Evolutionary conservation across 2,888 invertebrate species (phyloP), one percentile per base, ranked within the genome.

Genomic region (Protonemura montana): DNA sequence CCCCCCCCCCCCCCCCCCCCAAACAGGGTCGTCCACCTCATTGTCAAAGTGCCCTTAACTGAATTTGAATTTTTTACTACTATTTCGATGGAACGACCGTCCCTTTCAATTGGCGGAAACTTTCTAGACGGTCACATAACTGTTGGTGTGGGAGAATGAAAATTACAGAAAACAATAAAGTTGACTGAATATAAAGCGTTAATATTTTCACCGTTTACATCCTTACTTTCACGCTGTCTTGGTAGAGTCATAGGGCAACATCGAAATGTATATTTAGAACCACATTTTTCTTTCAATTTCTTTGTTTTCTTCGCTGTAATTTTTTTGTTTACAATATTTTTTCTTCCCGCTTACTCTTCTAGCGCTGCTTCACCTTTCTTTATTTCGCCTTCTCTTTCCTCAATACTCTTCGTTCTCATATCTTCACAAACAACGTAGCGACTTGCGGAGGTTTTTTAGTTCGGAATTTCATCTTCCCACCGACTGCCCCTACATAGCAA

Each of bases 31-130:
- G 59, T 59, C 59, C 21, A 21, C 59, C 59, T 59, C 59, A 59
- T 59, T 59, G 59, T 59, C 59, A 59, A 21, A 59, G 59, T 59
- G 59, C 59, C 59, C 59, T 59, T 59, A 59, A 59, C 59, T 59
- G 59, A 59, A 59, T 59, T 13, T 59, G 59, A 59, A 59, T 59
- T 59, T 35, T 59, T 59, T 59, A 59, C 59, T 59, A 13, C 59
- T 21, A 35, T 10, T 10, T 21, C 59, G 59, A 59, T 21, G 59
- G 21, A 7, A 21, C 59, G 59, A 10, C 59, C 13, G 16, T 59
- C 59, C 1, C 13, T 59, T 59, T 59, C 59, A 59, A 59, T 59
- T 59, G 59, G 59, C 13, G 59, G 21, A 59, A 59, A 59, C 59
- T 59, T 59, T 59, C 6, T 2, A 3, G 59, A 59, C 13, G 21